phyloP scores from a whole-genome alignment of 2,888 invertebrate genomes.

The Amblyteles armatorius region DNA sequence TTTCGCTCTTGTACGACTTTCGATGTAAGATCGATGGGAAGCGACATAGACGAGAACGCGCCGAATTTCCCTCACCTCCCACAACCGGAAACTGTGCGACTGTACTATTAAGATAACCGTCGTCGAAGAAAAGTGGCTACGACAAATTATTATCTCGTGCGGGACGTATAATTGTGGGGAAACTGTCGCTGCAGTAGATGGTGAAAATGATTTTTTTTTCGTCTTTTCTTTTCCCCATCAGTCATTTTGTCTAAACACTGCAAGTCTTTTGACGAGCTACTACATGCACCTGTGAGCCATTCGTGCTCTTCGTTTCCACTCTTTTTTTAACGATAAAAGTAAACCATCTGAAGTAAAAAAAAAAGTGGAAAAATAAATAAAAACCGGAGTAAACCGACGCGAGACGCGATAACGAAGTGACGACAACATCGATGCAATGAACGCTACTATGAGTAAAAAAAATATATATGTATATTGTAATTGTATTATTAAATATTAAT shows the following conservation, averaged over 20 bases:
- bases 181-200: background rate
- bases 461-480: slow-evolving; percentile 68
- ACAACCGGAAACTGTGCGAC: slow-evolving; percentile 2
- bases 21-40: slow-evolving; percentile 23
- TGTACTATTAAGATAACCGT: slow-evolving; percentile 45
- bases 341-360: background rate
- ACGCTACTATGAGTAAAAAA: slow-evolving; percentile 75
- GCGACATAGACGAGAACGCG: slow-evolving; percentile 9
- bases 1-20: background rate
- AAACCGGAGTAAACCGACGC: background rate
- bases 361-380: slow-evolving; percentile 1
- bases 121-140: slow-evolving; percentile 25
- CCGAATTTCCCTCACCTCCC: background rate
- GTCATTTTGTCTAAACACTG: background rate
- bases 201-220: background rate
- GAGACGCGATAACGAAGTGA: slow-evolving; percentile 33
- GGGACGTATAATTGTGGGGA: background rate
- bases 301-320: background rate
- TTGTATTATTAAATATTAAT: slow-evolving; percentile 77
- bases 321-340: slow-evolving; percentile 8
- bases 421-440: slow-evolving; percentile 72
- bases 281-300: background rate
- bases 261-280: background rate
- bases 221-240: background rate
- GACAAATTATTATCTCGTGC: slow-evolving; percentile 27